Evolutionary conservation across 2,888 invertebrate genomes (phyloP).

Genomic region (Megastigmus dorsalis): DNA sequence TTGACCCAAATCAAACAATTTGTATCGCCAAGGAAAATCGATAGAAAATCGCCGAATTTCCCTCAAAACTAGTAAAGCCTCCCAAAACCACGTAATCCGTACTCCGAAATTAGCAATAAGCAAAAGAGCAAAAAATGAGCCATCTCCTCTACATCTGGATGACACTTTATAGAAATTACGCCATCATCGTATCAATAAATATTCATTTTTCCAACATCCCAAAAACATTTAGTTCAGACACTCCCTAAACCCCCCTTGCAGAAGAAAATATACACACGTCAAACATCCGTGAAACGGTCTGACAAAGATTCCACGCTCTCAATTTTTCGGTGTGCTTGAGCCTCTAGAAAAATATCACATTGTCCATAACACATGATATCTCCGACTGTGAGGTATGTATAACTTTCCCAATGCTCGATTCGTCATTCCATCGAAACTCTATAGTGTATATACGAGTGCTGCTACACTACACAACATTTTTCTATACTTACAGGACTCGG

Average conservation of each 20-base stretch:
- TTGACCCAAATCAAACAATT: no score
- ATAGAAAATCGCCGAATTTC: neutral
- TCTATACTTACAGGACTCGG: neutral
- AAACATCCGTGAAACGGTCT: neutral
- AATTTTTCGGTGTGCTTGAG: neutral
- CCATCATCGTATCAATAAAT: conserved; percentile 19
- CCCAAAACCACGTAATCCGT: neutral
- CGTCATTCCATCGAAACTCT: conserved; percentile 16
- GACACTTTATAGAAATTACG: conserved; percentile 9
- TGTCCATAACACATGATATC: conserved; percentile 22
- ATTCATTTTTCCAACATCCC: conserved; percentile 10
- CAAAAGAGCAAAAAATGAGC: neutral
- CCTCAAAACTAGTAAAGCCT: neutral
- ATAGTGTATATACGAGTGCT: neutral
- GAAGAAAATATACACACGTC: conserved; percentile 1
- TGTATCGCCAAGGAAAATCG: neutral
- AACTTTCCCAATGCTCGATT: conserved; percentile 31
- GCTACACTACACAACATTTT: neutral
- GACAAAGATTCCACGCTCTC: neutral
- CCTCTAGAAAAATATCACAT: neutral
- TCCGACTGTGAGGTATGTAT: neutral
- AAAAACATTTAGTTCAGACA: neutral
- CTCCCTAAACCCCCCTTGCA: neutral
- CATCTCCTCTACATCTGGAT: neutral
- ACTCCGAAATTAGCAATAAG: no score